These are phyloP conservation scores for Lumbricus terrestris DNA, from an alignment of 2,888 invertebrate genomes.

Conservation along the genomic window DNA sequence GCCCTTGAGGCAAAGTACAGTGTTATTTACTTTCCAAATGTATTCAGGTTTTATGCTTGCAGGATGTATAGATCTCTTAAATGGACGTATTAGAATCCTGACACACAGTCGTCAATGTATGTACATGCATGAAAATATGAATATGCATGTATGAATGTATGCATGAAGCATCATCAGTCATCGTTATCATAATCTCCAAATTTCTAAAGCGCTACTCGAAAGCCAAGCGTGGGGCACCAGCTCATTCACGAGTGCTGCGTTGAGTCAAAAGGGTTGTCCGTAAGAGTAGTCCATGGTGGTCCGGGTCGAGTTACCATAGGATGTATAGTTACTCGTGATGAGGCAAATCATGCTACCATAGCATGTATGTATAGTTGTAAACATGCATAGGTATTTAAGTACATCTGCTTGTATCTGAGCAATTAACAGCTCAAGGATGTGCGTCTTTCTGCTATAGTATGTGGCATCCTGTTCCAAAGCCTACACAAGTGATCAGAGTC, in stretches of 20 bases:
- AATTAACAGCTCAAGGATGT: background rate
- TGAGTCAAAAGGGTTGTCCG: no score
- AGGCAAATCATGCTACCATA: no score
- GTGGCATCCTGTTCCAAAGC: background rate
- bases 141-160: background rate
- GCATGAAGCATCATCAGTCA: background rate
- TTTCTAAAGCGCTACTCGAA: no score
- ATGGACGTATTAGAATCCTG: background rate
- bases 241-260: no score
- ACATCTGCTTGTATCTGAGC: background rate
- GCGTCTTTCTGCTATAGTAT: background rate
- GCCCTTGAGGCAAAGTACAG: no score
- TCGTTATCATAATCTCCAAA: no score
- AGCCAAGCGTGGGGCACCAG: no score
- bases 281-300: no score
- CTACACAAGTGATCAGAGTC: background rate
- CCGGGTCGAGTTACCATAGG: no score
- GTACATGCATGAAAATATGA: background rate
- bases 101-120: background rate
- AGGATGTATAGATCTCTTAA: background rate
- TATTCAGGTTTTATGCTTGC: no score
- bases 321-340: no score
- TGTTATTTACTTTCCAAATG: no score
- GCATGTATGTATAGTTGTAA: background rate
- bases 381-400: background rate